Conservation (phyloP, 2,888 invertebrate species). For the Caenorhabditis doughertyi region DNA sequence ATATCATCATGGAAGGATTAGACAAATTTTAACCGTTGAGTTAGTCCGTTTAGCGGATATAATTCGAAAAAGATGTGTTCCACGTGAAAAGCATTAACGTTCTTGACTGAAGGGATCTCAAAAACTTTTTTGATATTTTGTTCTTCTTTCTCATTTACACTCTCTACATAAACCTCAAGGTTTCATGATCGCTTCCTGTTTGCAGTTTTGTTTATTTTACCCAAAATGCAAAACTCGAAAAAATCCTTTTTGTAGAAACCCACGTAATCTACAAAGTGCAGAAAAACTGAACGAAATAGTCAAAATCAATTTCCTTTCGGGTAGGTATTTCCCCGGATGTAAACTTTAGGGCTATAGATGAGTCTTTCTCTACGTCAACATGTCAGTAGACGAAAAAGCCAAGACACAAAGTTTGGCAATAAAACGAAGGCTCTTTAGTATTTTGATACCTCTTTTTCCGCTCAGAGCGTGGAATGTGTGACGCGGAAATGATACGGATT, state of each 20-base stretch:
- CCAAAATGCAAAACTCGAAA: too few species aligned
- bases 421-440: conserved; percentile 15
- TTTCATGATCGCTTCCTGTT: conserved; percentile 7
- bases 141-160: background rate
- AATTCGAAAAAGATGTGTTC: too few species aligned
- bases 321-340: conserved; percentile 55
- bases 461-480: background rate
- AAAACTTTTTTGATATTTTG: background rate
- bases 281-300: background rate
- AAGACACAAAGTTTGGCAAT: conserved; percentile 15
- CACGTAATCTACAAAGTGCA: background rate
- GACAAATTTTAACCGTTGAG: too few species aligned
- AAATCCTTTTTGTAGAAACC: background rate
- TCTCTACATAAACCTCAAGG: background rate
- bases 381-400: conserved; percentile 35
- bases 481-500: background rate
- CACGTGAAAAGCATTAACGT: too few species aligned
- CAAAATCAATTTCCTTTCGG: conserved; percentile 28
- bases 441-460: conserved; percentile 20
- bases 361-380: conserved; percentile 41
- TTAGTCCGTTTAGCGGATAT: too few species aligned
- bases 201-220: too few species aligned
- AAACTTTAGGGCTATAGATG: conserved; percentile 45
- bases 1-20: too few species aligned
- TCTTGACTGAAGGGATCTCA: too few species aligned